Evolutionary conservation across 2,888 invertebrate genomes (phyloP), one percentile per base, ranked within the genome.

Genomic region (Leptopilina myrica): DNA sequence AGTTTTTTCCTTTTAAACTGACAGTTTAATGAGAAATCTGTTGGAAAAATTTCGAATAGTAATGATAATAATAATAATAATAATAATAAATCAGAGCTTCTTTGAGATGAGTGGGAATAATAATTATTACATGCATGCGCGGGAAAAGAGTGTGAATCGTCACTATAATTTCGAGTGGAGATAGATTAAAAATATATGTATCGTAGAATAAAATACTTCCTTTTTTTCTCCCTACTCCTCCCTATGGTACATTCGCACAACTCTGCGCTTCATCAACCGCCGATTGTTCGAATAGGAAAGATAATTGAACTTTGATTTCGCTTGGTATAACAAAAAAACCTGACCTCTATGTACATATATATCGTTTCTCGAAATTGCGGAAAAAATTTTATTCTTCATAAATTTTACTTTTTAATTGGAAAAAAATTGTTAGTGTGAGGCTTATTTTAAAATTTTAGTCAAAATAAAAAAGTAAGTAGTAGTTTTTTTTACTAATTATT

Each of bases 221-320:
- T 59, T 75, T 76, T 33, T 56, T 33, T 11, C 84, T 7, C 43
- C 43, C 26, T 26, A 26, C 26, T 3, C 26, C 26, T 26, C 43
- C 43, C 43, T 8, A 5, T 43, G 43, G 86, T 84, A 87, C 83
- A 83, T 84, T 62, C 62, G 49, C 77, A 26, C 85, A 84, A 85
- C 84, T 83, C 85, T 84, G 83, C 78, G 87, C 85, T 88, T 88
- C 88, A 88, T 88, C 89, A 88, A 85, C 81, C 86, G 77, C 78
- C 87, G 86, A 88, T 88, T 88, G 88, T 88, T 88, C 85, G 81
- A 83, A 83, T 83, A 83, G 86, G 84, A 87, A 88, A 88, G 88
- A 89, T 88, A 88, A 88, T 88, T 89, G 88, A 88, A 89, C 89
- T 87, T 88, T 88, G 89, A 88, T 88, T 89, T 86, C 84, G 81